Evolutionary conservation across 2,113 vertebrate species (phyloP).

Genomic region (Microcebus ravelobensis): DNA sequence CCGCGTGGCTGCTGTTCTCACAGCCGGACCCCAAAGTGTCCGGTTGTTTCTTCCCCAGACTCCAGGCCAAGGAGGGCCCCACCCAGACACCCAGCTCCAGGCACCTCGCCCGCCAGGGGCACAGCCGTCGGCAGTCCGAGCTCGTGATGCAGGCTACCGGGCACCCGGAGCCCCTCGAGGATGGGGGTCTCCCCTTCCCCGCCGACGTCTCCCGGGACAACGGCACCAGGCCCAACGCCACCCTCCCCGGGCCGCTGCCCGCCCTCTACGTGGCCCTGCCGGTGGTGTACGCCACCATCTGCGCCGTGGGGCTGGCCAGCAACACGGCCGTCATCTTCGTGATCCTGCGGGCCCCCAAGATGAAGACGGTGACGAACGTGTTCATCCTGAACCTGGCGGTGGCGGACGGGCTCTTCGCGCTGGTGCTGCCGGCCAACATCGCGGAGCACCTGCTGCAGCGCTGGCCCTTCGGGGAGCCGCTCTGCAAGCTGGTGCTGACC

Average conservation of each 20-base stretch:
- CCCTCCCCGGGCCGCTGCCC: constrained; percentile 69
- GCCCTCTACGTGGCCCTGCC: constrained; percentile 91
- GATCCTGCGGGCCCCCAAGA: constrained; percentile 93
- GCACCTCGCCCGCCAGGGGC: not conserved
- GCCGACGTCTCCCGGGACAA: constrained; percentile 58
- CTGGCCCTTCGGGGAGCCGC: constrained; percentile 93
- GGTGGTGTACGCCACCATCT: constrained; percentile 91
- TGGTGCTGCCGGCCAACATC: constrained; percentile 93
- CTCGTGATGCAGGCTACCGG: not conserved
- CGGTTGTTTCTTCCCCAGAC: not conserved
- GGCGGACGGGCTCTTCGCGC: constrained; percentile 91
- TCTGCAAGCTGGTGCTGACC: constrained; percentile 94
- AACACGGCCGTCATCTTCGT: constrained; percentile 94
- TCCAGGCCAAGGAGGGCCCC: not conserved
- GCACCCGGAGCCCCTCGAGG: not conserved
- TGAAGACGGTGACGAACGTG: constrained; percentile 95
- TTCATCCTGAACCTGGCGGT: constrained; percentile 94
- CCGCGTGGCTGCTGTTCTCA: not conserved
- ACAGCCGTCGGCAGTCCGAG: rapidly evolving
- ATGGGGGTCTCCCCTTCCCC: not conserved
- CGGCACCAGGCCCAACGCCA: constrained; percentile 58
- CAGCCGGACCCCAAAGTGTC: not conserved
- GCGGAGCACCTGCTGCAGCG: constrained; percentile 91
- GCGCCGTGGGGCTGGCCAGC: constrained; percentile 91
- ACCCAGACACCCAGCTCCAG: not conserved